Base-by-base conservation (phyloP, 2,113 vertebrate species). In the Sigmodon hispidus region DNA sequence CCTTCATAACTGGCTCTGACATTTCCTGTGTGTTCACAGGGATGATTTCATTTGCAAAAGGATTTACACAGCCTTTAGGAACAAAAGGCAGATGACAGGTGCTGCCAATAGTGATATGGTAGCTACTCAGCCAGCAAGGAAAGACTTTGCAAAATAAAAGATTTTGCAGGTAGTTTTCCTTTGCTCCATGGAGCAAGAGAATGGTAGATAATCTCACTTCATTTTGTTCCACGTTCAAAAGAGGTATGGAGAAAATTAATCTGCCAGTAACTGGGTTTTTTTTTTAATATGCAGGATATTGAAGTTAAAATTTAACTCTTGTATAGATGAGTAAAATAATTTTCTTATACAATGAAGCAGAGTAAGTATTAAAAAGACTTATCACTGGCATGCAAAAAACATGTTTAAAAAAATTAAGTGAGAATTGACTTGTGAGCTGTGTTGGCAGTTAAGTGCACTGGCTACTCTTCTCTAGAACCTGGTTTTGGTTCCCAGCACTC, bases 1-100 rank as follows among this genome's bases (percentile, higher is more conserved):
- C 67, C 55, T 72, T 31, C 17, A 2, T 75, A 90, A 92, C 59
- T 17, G 43, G 87, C 40, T 89, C 67, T 76, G 90, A 50, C 59
- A 88, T 94, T 94, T 87, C 63, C n/a, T 96, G 34, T 87, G n/a
- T 22, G 89, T 69, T 92, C 80, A 84, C 15, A 93, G 45, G 36
- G n/a, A 75, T 93, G 67, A 94, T 94, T 94, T 92, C 69, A 93
- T 92, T 97, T 96, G 94, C 50, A 87, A 83, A 95, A 67, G 31
- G 36, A 93, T 84, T 94, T 87, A 79, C 84, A 5, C n/a, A 83
- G 50, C 72, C 11, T 89, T 40, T 84, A 67, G 81, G 43, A 85
- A 94, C 36, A 75, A 36, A 57, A 89, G 73, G 43, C 75, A 80
- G 87, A 90, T 93, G 72, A 73, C 52, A 93, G 65, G 19, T 50